Conservation (phyloP, 2,113 vertebrate genomes). For the Serilophus lunatus region DNA sequence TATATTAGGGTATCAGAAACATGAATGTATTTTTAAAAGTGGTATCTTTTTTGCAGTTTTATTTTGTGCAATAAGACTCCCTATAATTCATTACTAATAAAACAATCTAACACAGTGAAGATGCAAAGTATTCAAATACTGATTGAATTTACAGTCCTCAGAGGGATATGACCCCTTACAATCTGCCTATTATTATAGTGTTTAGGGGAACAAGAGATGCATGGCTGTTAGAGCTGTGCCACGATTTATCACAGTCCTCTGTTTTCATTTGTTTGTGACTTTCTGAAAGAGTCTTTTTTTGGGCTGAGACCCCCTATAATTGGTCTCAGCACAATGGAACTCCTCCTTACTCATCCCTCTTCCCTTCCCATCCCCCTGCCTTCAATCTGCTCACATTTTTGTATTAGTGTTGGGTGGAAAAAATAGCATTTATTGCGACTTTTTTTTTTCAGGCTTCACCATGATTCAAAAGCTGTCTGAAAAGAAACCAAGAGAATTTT, state of each 20-base stretch:
- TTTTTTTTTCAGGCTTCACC: background rate
- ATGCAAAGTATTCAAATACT: background rate
- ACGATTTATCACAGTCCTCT: conserved; percentile 28
- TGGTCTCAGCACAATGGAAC: conserved; percentile 58
- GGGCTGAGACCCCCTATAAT: conserved; percentile 58
- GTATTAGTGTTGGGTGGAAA: background rate
- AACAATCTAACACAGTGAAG: background rate
- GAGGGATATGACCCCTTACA: background rate
- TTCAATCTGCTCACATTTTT: conserved; percentile 45
- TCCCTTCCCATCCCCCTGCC: conserved; percentile 29
- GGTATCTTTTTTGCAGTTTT: background rate
- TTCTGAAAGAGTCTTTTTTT: conserved; percentile 55
- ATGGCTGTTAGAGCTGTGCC: background rate
- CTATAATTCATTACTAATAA: background rate
- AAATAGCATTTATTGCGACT: background rate
- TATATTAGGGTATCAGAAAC: background rate
- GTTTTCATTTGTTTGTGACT: conserved; percentile 52
- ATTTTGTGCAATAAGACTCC: background rate
- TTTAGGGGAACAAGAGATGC: background rate
- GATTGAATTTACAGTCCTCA: background rate
- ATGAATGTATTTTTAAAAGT: background rate
- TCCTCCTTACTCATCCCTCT: conserved; percentile 47
- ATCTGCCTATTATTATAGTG: background rate
- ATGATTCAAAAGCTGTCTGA: conserved; percentile 1
- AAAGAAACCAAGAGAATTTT: conserved; percentile 9